phyloP scores from a whole-genome alignment of 2,888 invertebrate genomes.

The Trachelus tabidus region DNA sequence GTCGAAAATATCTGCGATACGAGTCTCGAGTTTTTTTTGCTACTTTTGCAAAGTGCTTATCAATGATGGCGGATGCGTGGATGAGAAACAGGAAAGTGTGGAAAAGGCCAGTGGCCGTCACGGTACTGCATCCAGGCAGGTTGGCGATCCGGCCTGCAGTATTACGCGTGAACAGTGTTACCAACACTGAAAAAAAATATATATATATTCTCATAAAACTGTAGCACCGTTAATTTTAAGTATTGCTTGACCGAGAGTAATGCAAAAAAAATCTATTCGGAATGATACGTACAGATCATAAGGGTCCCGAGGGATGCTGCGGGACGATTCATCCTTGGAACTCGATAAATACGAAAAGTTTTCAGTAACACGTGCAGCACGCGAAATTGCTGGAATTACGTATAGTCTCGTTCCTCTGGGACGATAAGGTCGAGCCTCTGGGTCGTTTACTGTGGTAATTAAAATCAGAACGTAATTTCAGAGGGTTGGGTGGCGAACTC shows the following conservation, averaged over 20 bases:
- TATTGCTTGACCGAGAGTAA: neutral
- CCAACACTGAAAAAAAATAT: neutral
- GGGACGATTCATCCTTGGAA: neutral
- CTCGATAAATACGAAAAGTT: neutral
- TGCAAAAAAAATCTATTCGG: neutral
- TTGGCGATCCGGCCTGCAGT: slow-evolving; percentile 25
- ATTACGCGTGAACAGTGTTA: neutral
- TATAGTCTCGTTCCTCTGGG: neutral
- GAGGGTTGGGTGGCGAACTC: neutral
- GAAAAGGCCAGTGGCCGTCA: slow-evolving; percentile 52
- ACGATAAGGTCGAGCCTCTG: neutral
- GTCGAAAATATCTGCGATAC: neutral
- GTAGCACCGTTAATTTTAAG: neutral
- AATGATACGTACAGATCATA: neutral
- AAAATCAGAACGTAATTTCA: neutral
- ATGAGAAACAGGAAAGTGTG: slow-evolving; percentile 30
- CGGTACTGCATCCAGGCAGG: slow-evolving; percentile 37
- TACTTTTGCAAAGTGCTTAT: neutral
- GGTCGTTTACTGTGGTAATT: neutral
- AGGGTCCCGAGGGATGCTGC: neutral
- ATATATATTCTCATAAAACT: neutral
- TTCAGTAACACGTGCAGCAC: neutral
- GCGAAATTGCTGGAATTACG: neutral
- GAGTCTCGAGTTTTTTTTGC: too few relatives aligned
- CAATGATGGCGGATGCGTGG: too few relatives aligned